Base-by-base conservation (phyloP, 2,888 invertebrate genomes). In the Pelosia muscerda region DNA sequence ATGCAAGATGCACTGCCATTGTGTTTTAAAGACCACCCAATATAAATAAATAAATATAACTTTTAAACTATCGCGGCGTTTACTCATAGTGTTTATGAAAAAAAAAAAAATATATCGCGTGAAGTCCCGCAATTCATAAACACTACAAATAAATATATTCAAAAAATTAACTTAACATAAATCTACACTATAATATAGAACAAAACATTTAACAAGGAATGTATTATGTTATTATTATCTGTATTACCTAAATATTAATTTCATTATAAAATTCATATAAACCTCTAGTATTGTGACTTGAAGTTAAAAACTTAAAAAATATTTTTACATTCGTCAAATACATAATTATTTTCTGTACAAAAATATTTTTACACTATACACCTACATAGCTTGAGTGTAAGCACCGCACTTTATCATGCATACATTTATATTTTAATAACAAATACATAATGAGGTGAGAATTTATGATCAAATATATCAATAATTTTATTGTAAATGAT, bases 251-350 rank as follows among this genome's bases (percentile, higher is more conserved):
- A 10, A 31, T 66, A 5, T 54, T 65, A 42, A 65, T 11, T 42
- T 28, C 10, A 5, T 10, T 31, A 19, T 2, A 55, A 55, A 63
- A 34, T 38, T 56, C 25, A 38, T 63, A 63, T 54, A 71, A 77
- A 78, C 74, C 65, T 75, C 74, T 10, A 81, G 70, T 76, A 70
- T 67, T 67, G 65, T 75, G 73, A 80, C 81, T 81, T 81, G 73
- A 74, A 78, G 73, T 72, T 71, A n/a, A n/a, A n/a, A n/a, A n/a
- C 22, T 58, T 59, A 59, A 23, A 59, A 59, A 59, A 59, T 10
- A 23, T 56, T 42, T 42, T 42, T 42, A 42, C 19, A 42, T 42
- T 42, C 5, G 9, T 49, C n/a, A n/a, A 49, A 49, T 49, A 49
- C n/a, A n/a, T 49, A 42, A 65, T 58, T 72, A 69, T 31, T 69